Conservation (phyloP, 2,888 invertebrate genomes). For the Xestoiulus laeticollis region DNA sequence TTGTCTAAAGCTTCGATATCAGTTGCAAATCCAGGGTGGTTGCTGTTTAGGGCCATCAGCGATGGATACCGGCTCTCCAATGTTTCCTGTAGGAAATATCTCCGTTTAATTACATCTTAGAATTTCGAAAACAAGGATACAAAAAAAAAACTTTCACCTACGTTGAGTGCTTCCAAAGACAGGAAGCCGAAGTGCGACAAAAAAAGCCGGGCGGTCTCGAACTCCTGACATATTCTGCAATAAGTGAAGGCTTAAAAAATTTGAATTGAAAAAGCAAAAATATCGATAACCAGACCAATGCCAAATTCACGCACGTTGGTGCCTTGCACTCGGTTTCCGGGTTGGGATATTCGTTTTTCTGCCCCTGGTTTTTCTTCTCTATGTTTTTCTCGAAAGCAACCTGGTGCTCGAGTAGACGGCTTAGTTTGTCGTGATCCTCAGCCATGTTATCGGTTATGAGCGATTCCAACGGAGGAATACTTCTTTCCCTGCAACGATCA, state of each 20-base stretch:
- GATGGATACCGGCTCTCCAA: slow-evolving; percentile 66
- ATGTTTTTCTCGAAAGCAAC: slow-evolving; percentile 62
- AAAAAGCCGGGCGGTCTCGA: slow-evolving; percentile 94
- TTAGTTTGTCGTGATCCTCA: slow-evolving; percentile 73
- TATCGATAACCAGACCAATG: background rate
- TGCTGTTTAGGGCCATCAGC: slow-evolving; percentile 77
- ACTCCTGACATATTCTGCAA: slow-evolving; percentile 76
- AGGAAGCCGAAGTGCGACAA: slow-evolving; percentile 95
- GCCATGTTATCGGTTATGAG: slow-evolving; percentile 71
- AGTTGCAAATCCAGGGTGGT: slow-evolving; percentile 75
- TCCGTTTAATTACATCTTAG: background rate
- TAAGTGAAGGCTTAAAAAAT: background rate
- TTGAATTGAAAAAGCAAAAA: background rate
- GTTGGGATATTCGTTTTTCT: slow-evolving; percentile 63
- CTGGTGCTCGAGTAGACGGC: slow-evolving; percentile 62
- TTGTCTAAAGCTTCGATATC: slow-evolving; percentile 86
- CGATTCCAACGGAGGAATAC: slow-evolving; percentile 87
- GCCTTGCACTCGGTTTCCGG: slow-evolving; percentile 66
- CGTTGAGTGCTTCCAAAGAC: slow-evolving; percentile 69
- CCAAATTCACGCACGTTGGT: slow-evolving; percentile 60
- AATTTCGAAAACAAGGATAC: slow-evolving; percentile 51
- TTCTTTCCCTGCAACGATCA: slow-evolving; percentile 75
- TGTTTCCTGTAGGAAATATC: slow-evolving; percentile 59
- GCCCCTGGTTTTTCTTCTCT: slow-evolving; percentile 59
- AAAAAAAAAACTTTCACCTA: slow-evolving; percentile 58